phyloP scores from a whole-genome alignment of 2,113 vertebrate species.

The Gymnogyps californianus region DNA sequence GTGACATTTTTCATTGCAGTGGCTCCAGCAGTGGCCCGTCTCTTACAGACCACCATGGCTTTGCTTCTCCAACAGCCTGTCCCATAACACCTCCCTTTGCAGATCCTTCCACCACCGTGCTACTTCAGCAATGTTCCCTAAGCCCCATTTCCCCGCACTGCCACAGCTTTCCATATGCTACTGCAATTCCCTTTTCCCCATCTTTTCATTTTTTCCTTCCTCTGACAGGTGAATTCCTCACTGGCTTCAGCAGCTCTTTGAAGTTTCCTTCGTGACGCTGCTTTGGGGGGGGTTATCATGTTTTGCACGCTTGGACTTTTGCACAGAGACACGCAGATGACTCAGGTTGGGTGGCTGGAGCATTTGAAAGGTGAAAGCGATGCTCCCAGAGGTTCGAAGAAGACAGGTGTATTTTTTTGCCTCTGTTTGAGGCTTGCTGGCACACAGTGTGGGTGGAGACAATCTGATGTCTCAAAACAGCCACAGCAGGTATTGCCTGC shows the following conservation, averaged over 20 bases:
- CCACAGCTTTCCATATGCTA: not conserved
- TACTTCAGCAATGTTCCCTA: not conserved
- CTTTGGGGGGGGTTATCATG: rapidly evolving
- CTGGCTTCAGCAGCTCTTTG: not conserved
- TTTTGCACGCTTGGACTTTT: not conserved
- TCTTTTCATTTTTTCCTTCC: not conserved
- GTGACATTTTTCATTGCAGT: not conserved
- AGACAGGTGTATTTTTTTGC: not conserved
- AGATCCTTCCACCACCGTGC: not conserved
- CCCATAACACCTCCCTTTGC: not conserved
- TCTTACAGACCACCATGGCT: not conserved
- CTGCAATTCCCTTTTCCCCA: not conserved
- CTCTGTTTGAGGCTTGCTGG: not conserved
- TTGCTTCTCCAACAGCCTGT: not conserved
- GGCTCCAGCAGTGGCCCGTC: not conserved
- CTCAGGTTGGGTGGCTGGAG: not conserved
- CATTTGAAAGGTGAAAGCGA: not conserved
- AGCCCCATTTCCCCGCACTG: not conserved
- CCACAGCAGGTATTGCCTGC: not conserved
- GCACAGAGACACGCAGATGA: not conserved
- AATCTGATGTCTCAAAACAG: not conserved
- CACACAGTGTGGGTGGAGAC: not conserved
- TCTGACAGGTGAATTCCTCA: not conserved
- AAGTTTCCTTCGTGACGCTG: not conserved
- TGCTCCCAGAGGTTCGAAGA: not conserved